Conservation (phyloP, 2,797 vertebrate species). For the Dromococcyx pavoninus region DNA sequence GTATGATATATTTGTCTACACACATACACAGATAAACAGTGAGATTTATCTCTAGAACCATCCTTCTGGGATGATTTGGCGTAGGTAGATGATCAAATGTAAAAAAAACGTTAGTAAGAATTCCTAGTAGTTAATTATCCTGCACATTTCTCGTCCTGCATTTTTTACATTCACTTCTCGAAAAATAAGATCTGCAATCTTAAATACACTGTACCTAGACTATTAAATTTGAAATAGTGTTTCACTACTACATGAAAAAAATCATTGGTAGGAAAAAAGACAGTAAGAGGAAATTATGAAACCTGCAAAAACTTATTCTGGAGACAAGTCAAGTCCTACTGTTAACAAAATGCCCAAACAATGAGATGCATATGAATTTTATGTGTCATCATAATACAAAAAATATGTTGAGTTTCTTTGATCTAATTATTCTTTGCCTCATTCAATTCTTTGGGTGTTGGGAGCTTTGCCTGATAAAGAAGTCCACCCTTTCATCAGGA, state of each 20-base stretch:
- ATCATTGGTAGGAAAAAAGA: background rate
- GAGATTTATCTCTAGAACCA: background rate
- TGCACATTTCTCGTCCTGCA: background rate
- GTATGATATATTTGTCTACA: background rate
- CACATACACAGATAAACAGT: background rate
- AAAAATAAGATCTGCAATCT: background rate
- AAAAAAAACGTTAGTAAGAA: background rate
- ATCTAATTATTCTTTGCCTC: background rate
- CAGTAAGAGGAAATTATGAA: background rate
- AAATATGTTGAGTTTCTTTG: background rate
- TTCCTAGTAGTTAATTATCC: background rate
- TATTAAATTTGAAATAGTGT: background rate
- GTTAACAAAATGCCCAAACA: background rate
- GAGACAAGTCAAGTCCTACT: background rate
- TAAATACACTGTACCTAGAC: background rate
- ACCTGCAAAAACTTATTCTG: background rate
- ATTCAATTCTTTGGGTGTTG: background rate
- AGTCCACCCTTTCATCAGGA: background rate
- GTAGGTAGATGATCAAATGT: background rate
- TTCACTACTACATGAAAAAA: background rate
- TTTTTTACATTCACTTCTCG: background rate
- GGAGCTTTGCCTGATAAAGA: background rate
- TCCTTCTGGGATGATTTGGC: background rate
- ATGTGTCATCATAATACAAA: background rate
- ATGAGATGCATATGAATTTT: background rate